Percentiles rank a stretch among this genome's conserved stretches.
Conservation (phyloP, 1,140 invertebrate species). For the Rhopalosiphum maidis region DNA sequence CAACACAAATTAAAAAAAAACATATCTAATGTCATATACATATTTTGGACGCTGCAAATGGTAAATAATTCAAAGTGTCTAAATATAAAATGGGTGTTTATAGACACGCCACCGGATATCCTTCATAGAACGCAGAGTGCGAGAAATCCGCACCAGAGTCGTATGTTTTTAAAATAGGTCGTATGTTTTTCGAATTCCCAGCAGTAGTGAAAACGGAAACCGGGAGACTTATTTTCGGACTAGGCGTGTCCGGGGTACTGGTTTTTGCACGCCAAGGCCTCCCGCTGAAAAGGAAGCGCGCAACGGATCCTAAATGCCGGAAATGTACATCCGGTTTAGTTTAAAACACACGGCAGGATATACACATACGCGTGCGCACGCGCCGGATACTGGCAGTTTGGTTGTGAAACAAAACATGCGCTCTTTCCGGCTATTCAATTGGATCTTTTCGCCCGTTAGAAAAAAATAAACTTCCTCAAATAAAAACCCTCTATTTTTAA, state of each 20-base stretch:
- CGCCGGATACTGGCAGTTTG: constrained; percentile 43
- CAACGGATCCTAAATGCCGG: constrained; percentile 53
- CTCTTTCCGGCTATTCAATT: constrained; percentile 50
- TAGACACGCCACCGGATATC: constrained; percentile 33
- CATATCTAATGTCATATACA: not conserved
- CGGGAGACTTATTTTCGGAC: constrained; percentile 51
- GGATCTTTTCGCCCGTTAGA: constrained; percentile 14
- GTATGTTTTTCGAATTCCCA: constrained; percentile 44
- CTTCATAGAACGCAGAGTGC: not conserved
- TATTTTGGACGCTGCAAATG: not conserved
- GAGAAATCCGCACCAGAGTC: constrained; percentile 38
- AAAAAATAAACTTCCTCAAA: constrained; percentile 21
- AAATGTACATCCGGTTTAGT: constrained; percentile 49
- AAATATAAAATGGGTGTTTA: constrained; percentile 51
- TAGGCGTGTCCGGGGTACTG: constrained; percentile 43
- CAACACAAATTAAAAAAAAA: constrained; percentile 33
- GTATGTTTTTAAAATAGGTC: constrained; percentile 51
- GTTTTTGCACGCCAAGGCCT: constrained; percentile 48
- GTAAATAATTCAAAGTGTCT: constrained; percentile 26
- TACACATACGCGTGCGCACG: not conserved
- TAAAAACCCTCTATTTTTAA: not conserved
- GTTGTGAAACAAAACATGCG: constrained; percentile 39
- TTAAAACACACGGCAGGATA: constrained; percentile 57
- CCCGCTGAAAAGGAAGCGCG: constrained; percentile 6
- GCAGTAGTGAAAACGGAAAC: constrained; percentile 48